phyloP scores from a whole-genome alignment of 1,140 invertebrate genomes.

The Goniozus legneri region DNA sequence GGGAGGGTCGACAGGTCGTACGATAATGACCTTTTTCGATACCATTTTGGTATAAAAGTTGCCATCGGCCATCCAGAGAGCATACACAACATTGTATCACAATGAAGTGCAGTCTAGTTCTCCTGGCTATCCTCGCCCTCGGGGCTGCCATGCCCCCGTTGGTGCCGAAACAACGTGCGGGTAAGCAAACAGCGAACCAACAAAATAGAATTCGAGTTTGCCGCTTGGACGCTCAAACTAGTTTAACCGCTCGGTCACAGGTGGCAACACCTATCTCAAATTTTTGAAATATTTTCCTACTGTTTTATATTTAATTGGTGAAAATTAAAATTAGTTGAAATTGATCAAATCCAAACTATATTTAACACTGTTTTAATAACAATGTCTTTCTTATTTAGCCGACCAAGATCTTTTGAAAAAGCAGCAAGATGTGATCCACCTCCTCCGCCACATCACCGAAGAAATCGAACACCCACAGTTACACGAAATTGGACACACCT shows the following conservation, averaged over 20 bases:
- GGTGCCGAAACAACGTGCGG: conserved; percentile 39
- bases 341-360: too few species aligned
- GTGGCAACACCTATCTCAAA: too few species aligned
- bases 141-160: conserved; percentile 35
- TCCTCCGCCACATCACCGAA: conserved; percentile 60
- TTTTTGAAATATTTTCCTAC: too few species aligned
- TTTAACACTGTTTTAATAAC: too few species aligned
- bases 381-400: conserved; percentile 47
- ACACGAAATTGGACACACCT: conserved; percentile 35
- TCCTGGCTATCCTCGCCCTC: conserved; percentile 45
- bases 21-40: conserved; percentile 39
- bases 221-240: too few species aligned
- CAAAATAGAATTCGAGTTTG: too few species aligned
- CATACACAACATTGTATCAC: conserved; percentile 39
- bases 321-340: too few species aligned
- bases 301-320: too few species aligned
- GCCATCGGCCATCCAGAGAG: conserved; percentile 4
- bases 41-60: conserved; percentile 48
- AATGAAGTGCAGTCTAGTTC: conserved; percentile 45
- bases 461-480: conserved; percentile 40
- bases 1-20: conserved; percentile 34
- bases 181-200: conserved; percentile 32
- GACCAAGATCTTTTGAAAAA: conserved; percentile 57
- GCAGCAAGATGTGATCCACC: conserved; percentile 62
- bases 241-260: too few species aligned